A percentile compares a stretch with the other conserved stretches of the same genome.
Conservation (phyloP, 2,113 vertebrate species). For the Cololabis saira region DNA sequence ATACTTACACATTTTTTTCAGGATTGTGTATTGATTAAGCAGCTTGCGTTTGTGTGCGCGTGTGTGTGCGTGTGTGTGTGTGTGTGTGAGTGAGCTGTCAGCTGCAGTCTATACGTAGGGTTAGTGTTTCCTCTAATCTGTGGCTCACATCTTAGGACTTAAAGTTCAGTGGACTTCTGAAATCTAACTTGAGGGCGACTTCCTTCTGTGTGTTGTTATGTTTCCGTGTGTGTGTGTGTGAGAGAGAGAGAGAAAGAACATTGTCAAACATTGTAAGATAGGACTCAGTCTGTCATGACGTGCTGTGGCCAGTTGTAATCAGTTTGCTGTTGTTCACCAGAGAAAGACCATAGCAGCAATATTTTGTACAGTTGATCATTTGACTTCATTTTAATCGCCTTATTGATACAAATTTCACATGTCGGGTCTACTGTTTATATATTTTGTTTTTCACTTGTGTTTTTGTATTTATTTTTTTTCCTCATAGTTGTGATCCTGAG, state of each 20-base stretch:
- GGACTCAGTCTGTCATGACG: slow-evolving; percentile 57
- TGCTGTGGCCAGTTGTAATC: slow-evolving; percentile 77
- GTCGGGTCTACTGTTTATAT: slow-evolving; percentile 50
- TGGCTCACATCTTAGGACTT: slow-evolving; percentile 49
- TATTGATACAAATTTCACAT: slow-evolving; percentile 67
- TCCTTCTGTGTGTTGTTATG: slow-evolving; percentile 35
- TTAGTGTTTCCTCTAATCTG: slow-evolving; percentile 63
- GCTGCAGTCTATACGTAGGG: slow-evolving; percentile 50
- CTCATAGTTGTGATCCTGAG: slow-evolving; percentile 71
- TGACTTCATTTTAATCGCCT: slow-evolving; percentile 78
- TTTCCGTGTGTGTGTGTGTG: slow-evolving; percentile 42
- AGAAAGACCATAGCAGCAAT: slow-evolving; percentile 79
- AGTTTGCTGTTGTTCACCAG: slow-evolving; percentile 71
- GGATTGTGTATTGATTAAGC: slow-evolving; percentile 2
- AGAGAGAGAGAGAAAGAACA: slow-evolving; percentile 40
- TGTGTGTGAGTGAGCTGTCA: no score
- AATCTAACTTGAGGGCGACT: slow-evolving; percentile 29
- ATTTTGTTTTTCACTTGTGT: slow-evolving; percentile 63
- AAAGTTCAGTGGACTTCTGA: slow-evolving; percentile 22
- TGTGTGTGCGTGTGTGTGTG: slow-evolving; percentile 16
- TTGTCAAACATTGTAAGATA: slow-evolving; percentile 57
- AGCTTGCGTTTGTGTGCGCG: slow-evolving; percentile 3
- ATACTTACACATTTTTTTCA: slow-evolving; percentile 47
- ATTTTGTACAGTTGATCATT: slow-evolving; percentile 75
- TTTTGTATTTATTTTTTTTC: slow-evolving; percentile 73